Evolutionary conservation across 2,888 invertebrate genomes (phyloP).

Genomic region (Nasonovia ribisnigri): DNA sequence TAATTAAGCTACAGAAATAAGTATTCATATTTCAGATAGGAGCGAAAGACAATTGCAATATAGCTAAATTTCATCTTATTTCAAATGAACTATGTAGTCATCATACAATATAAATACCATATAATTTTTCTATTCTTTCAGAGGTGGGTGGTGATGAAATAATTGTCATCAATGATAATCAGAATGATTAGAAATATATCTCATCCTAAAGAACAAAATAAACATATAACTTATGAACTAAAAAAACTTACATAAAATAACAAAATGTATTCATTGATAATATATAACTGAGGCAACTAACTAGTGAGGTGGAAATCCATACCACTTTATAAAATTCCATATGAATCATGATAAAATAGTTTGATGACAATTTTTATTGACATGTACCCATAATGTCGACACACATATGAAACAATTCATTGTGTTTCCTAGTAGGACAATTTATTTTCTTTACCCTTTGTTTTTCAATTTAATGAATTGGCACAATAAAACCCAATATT

Average conservation of each 20-base stretch:
- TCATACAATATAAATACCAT: background rate
- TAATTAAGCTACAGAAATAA: background rate
- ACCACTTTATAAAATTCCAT: no score
- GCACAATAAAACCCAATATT: background rate
- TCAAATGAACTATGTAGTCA: slow-evolving; percentile 41
- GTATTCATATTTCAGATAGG: slow-evolving; percentile 36
- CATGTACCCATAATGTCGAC: background rate
- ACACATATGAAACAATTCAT: slow-evolving; percentile 29
- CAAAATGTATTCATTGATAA: no score
- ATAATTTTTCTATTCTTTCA: background rate
- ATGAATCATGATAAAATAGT: background rate
- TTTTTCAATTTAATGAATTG: background rate
- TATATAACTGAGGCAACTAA: no score
- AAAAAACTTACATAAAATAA: no score
- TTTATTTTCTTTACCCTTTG: slow-evolving; percentile 24
- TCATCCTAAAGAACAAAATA: slow-evolving; percentile 50
- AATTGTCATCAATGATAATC: slow-evolving; percentile 47
- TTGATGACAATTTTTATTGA: background rate
- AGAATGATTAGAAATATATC: slow-evolving; percentile 24
- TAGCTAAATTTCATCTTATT: background rate
- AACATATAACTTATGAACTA: no score
- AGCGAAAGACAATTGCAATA: slow-evolving; percentile 43
- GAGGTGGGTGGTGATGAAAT: slow-evolving; percentile 4
- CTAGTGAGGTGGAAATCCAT: background rate
- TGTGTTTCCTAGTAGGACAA: slow-evolving; percentile 35